phyloP scores from a whole-genome alignment of 2,113 vertebrate genomes.

The Serilophus lunatus region DNA sequence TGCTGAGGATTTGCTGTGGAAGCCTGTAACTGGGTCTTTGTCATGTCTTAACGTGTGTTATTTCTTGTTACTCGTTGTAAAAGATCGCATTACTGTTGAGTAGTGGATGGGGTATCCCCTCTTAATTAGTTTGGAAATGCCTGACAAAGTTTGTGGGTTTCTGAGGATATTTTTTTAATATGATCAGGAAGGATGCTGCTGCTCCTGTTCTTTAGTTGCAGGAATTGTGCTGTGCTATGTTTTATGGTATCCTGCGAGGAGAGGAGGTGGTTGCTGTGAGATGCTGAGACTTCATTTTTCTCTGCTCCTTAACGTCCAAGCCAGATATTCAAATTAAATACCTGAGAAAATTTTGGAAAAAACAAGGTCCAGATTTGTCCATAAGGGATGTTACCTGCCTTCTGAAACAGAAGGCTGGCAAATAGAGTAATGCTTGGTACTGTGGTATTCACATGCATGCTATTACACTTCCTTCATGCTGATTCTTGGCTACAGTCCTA shows the following conservation, averaged over 20 bases:
- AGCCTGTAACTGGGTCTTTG: neutral
- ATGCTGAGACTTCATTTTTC: neutral
- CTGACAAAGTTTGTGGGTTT: neutral
- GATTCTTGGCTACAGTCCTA: neutral
- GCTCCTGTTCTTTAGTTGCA: neutral
- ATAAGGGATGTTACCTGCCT: neutral
- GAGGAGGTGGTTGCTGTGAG: neutral
- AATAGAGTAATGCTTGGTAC: neutral
- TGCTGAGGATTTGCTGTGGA: constrained; percentile 9
- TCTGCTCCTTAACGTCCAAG: neutral
- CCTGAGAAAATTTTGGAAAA: neutral
- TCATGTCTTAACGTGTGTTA: neutral
- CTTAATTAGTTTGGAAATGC: neutral
- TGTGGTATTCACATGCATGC: neutral
- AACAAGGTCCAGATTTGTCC: neutral
- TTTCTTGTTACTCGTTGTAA: neutral
- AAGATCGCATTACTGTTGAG: neutral
- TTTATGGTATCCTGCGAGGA: neutral
- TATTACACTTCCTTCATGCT: neutral
- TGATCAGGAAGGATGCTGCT: neutral
- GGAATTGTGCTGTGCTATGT: neutral
- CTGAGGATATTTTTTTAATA: neutral
- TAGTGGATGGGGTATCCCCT: neutral
- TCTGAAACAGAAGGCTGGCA: neutral
- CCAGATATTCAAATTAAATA: neutral